Percentiles rank a stretch among this genome's conserved stretches.
Evolutionary conservation across 2,797 vertebrate genomes (phyloP).

Genomic region (Parotocinclus haroldoi): DNA sequence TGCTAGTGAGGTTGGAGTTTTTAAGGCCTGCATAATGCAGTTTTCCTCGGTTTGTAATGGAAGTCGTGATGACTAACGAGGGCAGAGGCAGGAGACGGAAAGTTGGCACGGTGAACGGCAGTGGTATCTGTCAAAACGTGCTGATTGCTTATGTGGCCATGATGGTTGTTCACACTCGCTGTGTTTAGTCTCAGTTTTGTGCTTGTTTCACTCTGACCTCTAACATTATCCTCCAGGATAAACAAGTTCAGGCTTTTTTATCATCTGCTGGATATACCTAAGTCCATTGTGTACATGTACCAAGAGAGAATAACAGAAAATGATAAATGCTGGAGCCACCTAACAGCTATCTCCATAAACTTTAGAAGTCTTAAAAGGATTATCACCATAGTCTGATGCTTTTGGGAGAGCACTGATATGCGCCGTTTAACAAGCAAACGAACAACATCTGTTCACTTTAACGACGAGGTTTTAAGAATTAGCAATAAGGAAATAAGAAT

Average conservation of each 20-base stretch:
- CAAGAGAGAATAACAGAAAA: background rate
- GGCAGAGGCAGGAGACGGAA: background rate
- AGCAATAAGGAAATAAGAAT: too few relatives aligned
- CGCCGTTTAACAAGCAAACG: too few relatives aligned
- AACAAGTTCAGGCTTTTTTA: background rate
- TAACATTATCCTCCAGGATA: slow-evolving; percentile 27
- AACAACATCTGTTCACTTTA: too few relatives aligned
- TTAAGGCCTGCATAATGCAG: background rate
- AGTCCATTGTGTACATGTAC: background rate
- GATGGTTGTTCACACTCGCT: slow-evolving; percentile 25
- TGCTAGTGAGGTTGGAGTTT: background rate
- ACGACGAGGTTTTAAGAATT: too few relatives aligned
- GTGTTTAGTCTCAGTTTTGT: slow-evolving; percentile 34
- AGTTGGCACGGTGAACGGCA: background rate
- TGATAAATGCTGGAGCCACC: background rate
- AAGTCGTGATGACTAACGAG: background rate
- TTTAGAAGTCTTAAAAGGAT: background rate
- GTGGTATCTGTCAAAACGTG: background rate
- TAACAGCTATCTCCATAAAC: background rate
- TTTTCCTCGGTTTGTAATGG: background rate
- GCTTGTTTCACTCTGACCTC: slow-evolving; percentile 37
- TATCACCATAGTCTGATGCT: background rate
- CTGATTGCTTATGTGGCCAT: slow-evolving; percentile 28
- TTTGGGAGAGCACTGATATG: background rate
- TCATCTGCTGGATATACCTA: background rate